Evolutionary conservation across 2,888 invertebrate genomes (phyloP).

Genomic region (Sesamia inferens): DNA sequence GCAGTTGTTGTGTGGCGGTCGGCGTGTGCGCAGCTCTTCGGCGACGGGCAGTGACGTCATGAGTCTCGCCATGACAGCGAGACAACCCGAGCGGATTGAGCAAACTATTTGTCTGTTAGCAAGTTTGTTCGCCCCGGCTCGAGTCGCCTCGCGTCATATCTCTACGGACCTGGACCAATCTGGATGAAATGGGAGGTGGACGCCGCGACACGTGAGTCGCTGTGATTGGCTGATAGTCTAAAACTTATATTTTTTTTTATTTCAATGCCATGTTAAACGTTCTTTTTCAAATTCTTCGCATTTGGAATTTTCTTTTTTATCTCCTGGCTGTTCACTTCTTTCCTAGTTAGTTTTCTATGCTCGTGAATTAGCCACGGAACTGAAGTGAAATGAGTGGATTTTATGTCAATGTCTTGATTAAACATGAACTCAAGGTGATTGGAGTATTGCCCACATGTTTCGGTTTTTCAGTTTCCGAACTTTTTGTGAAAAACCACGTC

Average conservation of each 20-base stretch:
- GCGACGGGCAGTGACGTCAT: conserved; percentile 57
- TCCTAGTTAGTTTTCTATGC: conserved; percentile 2
- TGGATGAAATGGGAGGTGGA: conserved; percentile 16
- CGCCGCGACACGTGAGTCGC: conserved; percentile 67
- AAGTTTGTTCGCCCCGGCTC: conserved; percentile 91
- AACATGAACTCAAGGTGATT: conserved; percentile 49
- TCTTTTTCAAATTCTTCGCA: conserved; percentile 6
- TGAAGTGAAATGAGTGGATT: conserved; percentile 28
- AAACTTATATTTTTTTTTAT: conserved; percentile 32
- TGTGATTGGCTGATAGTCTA: conserved; percentile 64
- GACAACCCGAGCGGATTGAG: conserved; percentile 90
- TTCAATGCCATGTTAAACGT: conserved; percentile 17
- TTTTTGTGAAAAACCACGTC: conserved; percentile 49
- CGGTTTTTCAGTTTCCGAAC: conserved; percentile 41
- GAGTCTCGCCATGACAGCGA: conserved; percentile 68
- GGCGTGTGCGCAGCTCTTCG: conserved; percentile 69
- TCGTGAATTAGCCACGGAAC: conserved; percentile 29
- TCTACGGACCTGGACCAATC: conserved; percentile 42
- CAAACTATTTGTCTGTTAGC: conserved; percentile 84
- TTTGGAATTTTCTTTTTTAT: conserved; percentile 6
- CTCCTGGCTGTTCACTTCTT: background rate
- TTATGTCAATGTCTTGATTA: conserved; percentile 58
- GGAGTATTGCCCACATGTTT: conserved; percentile 53
- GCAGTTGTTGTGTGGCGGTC: conserved; percentile 76
- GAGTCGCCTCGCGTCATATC: conserved; percentile 84